Evolutionary conservation across 1,140 invertebrate genomes (phyloP), one percentile per base, ranked within the genome.

Genomic region (Pachypsylla venusta): DNA sequence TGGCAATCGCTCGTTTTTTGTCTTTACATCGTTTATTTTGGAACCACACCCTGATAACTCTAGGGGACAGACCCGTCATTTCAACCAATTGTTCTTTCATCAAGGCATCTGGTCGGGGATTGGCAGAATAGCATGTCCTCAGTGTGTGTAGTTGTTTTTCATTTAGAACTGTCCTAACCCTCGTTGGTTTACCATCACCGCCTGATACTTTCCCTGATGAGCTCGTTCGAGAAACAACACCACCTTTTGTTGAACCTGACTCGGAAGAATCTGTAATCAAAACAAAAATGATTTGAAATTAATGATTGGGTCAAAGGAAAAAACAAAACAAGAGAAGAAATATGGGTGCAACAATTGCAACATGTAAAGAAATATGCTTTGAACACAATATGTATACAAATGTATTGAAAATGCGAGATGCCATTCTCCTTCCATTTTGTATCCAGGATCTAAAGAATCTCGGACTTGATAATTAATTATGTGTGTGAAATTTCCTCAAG

Each of bases 81-180:
- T 99, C 96, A 10, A 98, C 94, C 57, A 99, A 77, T 70, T 98
- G 93, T 71, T 99, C 96, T 76, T 99, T 99, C 93, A 98, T 98
- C 25, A 98, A 79, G 10, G 95, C 95, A 74, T 99, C 96, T 10
- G 96, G 96, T 53, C 96, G 76, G 27, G 94, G 93, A 76, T 99
- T 99, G 30, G 92, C 92, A 42, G 87, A 88, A 76, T 98, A 98
- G 75, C 93, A 97, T 54, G 84, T 88, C 70, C 89, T 79, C 62
- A 99, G 75, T 1, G 94, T 98, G 74, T 96, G 93, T 63, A 99
- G 76, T 70, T 99, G 96, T 72, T 98, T 97, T 72, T 99, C 96
- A 72, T 97, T 98, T 2, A 99, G 81, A 1, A 99, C 96, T 1
- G 95, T 99, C 57, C 96, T 80, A 2, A 99, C 93, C 64, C 96